Percentiles rank a stretch among this genome's conserved stretches.
phyloP scores from a whole-genome alignment of 2,797 vertebrate genomes.

The Acanthis flammea region DNA sequence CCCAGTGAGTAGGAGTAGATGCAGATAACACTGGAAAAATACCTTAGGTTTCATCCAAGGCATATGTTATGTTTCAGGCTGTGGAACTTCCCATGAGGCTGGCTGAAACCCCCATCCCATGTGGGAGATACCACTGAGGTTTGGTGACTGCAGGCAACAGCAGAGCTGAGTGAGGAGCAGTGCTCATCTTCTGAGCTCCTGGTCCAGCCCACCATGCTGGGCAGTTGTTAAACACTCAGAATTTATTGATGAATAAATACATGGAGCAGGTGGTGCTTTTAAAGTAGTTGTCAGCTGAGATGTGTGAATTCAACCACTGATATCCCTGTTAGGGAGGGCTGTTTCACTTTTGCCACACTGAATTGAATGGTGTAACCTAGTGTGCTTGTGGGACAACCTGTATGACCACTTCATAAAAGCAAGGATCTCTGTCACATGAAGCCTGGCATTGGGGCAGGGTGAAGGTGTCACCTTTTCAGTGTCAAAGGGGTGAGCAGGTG shows the following conservation, averaged over 20 bases:
- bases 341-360: background rate
- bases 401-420: background rate
- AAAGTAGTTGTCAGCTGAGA: background rate
- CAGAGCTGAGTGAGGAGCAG: background rate
- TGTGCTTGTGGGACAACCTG: background rate
- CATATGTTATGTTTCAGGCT: background rate
- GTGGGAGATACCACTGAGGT: accelerated
- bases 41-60: background rate
- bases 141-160: background rate
- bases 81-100: background rate
- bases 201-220: background rate
- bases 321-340: background rate
- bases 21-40: background rate
- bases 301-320: background rate
- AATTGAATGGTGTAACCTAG: background rate
- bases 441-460: background rate
- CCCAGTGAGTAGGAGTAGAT: background rate
- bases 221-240: background rate
- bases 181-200: background rate
- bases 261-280: background rate
- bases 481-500: background rate
- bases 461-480: background rate
- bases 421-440: background rate
- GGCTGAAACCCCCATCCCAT: background rate
- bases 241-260: background rate